phyloP scores from a whole-genome alignment of 1,140 invertebrate genomes.

The Monomorium pharaonis region DNA sequence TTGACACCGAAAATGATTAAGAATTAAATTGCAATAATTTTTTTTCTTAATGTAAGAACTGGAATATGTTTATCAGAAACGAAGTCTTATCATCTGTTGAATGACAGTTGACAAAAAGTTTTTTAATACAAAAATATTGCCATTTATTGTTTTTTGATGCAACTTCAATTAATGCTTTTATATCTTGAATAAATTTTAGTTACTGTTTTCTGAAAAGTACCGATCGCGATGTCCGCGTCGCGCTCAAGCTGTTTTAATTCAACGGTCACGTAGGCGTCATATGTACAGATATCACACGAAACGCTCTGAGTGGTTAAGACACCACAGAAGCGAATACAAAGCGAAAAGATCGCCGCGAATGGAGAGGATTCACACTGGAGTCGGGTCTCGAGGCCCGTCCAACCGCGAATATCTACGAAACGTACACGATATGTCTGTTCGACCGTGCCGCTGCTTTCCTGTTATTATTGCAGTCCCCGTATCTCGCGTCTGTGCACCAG shows the following conservation, averaged over 20 bases:
- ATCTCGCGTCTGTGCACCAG: conserved; percentile 76
- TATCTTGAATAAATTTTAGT: background rate
- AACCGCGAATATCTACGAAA: conserved; percentile 63
- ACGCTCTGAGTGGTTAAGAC: conserved; percentile 80
- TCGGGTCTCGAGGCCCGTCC: conserved; percentile 74
- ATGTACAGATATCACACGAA: conserved; percentile 63
- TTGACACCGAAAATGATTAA: too few species aligned
- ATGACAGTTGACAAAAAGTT: background rate
- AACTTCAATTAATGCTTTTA: background rate
- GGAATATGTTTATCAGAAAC: background rate
- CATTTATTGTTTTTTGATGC: background rate
- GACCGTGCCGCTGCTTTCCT: conserved; percentile 79
- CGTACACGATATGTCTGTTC: conserved; percentile 64
- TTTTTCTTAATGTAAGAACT: too few species aligned
- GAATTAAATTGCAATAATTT: too few species aligned
- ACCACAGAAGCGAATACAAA: conserved; percentile 77
- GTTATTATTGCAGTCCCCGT: conserved; percentile 82
- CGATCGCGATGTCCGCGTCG: background rate
- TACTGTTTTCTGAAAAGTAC: background rate
- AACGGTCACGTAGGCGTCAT: background rate
- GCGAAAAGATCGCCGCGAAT: conserved; percentile 79
- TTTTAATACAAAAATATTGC: background rate
- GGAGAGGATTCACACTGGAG: conserved; percentile 71
- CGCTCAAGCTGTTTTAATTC: background rate
- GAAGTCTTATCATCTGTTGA: background rate